Evolutionary conservation across 64 coral and sea anemone genomes (phyloP), one percentile per base, ranked within the genome.

Genomic region (Montipora cactus): DNA sequence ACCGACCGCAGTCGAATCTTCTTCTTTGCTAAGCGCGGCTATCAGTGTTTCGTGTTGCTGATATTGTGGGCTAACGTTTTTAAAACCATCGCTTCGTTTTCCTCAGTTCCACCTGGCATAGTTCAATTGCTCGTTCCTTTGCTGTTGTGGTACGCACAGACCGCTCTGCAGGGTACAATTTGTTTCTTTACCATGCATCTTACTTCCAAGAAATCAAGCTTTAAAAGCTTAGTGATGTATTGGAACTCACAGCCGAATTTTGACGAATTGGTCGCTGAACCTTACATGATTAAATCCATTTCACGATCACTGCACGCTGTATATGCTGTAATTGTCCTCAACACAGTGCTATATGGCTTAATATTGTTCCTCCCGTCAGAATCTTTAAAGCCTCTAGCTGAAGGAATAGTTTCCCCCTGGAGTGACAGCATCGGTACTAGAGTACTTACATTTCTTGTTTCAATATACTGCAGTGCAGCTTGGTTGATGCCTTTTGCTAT

Each of bases 401-500:
- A 79, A 22, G 44, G 75, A 22, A 18, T 90, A 6, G 62, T 79
- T 4, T 16, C 75, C 47, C 88, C 88, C 3, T 47, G 79, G 3
- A 75, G 74, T 23, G 49, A 47, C 55, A 90, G 57, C 52, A 62
- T 5, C 1, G 48, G 61, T 1, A 47, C 15, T 10, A 79, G 74
- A 37, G 14, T 59, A 7, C 8, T 77, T 21, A 47, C 8, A 14
- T 64, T 45, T 44, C 4, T 67, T 78, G 51, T 68, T 47, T 67
- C 52, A 21, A 2, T 78, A 5, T 90, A 79, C 51, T 79, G 88
- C 19, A 59, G 75, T 2, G 88, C 88, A 1, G 88, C 76, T 3
- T 90, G 88, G 88, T 6, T 90, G 18, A 67, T 90, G 76, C 88
- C 88, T n/a, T 77, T 90, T 21, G 75, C 74, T 7, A 79, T 90